phyloP scores from a whole-genome alignment of 2,888 invertebrate genomes.

The Pegoplata infirma region DNA sequence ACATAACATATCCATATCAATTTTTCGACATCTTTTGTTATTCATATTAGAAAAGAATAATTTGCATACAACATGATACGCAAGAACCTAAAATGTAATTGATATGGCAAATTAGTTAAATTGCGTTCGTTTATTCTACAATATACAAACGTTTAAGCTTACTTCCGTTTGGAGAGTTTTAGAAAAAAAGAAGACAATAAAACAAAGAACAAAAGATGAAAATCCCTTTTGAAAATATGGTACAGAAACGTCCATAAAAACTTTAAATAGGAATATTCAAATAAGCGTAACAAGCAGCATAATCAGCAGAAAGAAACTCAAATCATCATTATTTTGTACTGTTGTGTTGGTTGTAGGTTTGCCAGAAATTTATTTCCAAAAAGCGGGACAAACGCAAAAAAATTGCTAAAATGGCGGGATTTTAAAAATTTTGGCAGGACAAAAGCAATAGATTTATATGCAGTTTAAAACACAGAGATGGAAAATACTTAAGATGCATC shows the following conservation, averaged over 20 bases:
- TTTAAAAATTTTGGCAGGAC: no score
- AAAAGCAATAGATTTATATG: no score
- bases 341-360: background rate
- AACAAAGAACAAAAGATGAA: constrained; percentile 46
- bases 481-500: no score
- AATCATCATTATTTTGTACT: background rate
- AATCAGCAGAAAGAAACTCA: constrained; percentile 20
- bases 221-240: constrained; percentile 32
- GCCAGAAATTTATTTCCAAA: no score
- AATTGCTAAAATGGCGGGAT: no score
- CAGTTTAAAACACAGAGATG: no score
- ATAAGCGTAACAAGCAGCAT: constrained; percentile 30
- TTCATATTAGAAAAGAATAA: constrained; percentile 18
- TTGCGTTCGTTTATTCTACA: background rate
- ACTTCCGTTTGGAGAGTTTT: constrained; percentile 46
- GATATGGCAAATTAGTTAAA: constrained; percentile 58
- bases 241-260: no score
- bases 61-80: constrained; percentile 42
- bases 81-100: constrained; percentile 53
- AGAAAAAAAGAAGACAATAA: background rate
- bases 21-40: constrained; percentile 38
- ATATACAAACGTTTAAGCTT: constrained; percentile 28
- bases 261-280: constrained; percentile 11
- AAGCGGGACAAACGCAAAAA: no score
- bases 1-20: constrained; percentile 46